Evolutionary conservation across 2,113 vertebrate species (phyloP), one percentile per base, ranked within the genome.

Genomic region (Triplophysa tibetana): DNA sequence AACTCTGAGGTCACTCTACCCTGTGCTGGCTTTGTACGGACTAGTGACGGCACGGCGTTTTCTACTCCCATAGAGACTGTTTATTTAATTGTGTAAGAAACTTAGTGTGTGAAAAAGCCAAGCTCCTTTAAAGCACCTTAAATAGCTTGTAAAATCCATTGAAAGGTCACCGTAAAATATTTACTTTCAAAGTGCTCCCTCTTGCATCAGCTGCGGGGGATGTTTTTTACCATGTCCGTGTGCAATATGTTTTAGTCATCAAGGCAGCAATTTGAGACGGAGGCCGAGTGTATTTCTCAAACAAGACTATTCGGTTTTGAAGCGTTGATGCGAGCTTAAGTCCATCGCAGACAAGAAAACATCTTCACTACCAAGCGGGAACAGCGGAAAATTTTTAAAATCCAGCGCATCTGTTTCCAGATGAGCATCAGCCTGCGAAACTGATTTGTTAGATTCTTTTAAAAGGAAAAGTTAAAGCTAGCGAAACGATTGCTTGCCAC

Each of bases 181-280:
- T 77, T 73, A 43, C 68, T 81, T 81, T 78, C 64, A 81, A 68
- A 83, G 70, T 8, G n/a, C 73, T 38, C 67, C 52, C 54, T 63
- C 72, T 75, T 14, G n/a, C 64, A 65, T 62, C 14, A 4, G 66
- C 78, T 43, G 14, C 60, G 17, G 68, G 74, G 69, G 56, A 75
- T 81, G 67, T 79, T 72, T 83, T 83, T 79, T 78, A 80, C 69
- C 43, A 68, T 48, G 70, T 60, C 62, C 73, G 38, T 48, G 24
- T 3, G 33, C 74, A 62, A 61, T 80, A 67, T 83, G 84, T 78
- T 85, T 85, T 72, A 85, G 41, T 67, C 81, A 81, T 85, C 78
- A 77, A 4, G 8, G 45, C 62, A 63, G 60, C 76, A 70, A 70
- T 73, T 48, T 73, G 52, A 82, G 61, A 56, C 67, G 21, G 24